Evolutionary conservation across 2,113 vertebrate species (phyloP), one percentile per base, ranked within the genome.

Genomic region (Oriolus oriolus): DNA sequence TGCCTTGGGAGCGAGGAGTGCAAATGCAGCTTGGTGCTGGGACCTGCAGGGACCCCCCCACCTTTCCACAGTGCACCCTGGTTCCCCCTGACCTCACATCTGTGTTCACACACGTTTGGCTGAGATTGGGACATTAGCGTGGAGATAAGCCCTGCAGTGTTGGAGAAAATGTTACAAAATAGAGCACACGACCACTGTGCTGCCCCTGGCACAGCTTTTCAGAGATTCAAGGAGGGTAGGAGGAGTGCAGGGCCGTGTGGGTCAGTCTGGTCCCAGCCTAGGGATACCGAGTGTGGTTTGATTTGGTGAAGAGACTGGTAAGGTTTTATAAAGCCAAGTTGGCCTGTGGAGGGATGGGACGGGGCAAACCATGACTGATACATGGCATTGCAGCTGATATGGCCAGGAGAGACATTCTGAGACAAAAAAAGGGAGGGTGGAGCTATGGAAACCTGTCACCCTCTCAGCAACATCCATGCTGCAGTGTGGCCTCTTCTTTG

Each of bases 351-450:
- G 14, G 18, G 21, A 12, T 33, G 12, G 33, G 19, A 39, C 35
- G 69, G 35, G 50, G 39, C 23, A 70, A 59, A 54, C 3, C 11
- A 12, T 16, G 65, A n/a, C 31, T 59, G 53, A 42, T 1, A 26
- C 1, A 6, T 3, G 56, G 30, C 35, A 45, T 5, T 39, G 37
- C 37, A 61, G 42, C 15, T 2, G 0, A 1, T 39, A 19, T 13
- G 26, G 22, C 22, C 53, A 35, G 18, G 24, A 41, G 23, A 47
- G 39, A 81, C 75, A 21, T 26, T 14, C 30, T 87, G 53, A 68
- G 33, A 28, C 64, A 39, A 56, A 53, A 53, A 31, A 57, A 89
- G 14, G 7, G 66, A 63, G 9, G 2, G 20, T 41, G 54, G 47
- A 63, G 56, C 19, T 73, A 4, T 63, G 24, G 42, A 74, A 86